A percentile compares a stretch with the other conserved stretches of the same genome.
These are phyloP conservation scores for Menidia menidia DNA, from an alignment of 2,797 vertebrate species.

Conservation along the genomic window DNA sequence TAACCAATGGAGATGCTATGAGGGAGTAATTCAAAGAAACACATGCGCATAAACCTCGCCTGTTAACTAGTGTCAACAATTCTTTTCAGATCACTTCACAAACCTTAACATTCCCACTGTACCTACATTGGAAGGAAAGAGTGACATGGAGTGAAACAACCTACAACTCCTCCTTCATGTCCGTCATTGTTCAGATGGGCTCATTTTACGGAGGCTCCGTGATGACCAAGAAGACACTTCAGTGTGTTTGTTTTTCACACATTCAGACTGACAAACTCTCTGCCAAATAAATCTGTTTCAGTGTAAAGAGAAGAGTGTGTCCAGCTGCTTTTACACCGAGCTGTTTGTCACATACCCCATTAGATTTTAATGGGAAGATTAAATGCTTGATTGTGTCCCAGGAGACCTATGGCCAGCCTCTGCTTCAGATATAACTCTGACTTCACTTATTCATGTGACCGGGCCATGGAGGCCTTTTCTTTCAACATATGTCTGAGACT, in stretches of 20 bases:
- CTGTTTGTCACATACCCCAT: conserved; percentile 26
- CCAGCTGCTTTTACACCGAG: conserved; percentile 21
- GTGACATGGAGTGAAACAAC: conserved; percentile 29
- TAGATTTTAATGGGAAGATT: not conserved
- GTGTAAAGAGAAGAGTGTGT: conserved; percentile 26
- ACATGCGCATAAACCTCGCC: too few species aligned
- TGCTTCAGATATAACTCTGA: not conserved
- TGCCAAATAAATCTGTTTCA: conserved; percentile 38
- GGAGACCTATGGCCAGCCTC: not conserved
- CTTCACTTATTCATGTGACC: not conserved
- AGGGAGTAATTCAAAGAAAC: too few species aligned
- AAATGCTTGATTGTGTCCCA: not conserved
- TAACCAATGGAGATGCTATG: too few species aligned
- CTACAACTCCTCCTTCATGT: not conserved
- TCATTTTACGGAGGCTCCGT: not conserved
- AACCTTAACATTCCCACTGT: conserved; percentile 66
- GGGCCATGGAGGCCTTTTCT: too few species aligned
- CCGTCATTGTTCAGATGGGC: not conserved
- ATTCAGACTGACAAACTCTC: not conserved
- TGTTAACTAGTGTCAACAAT: not conserved
- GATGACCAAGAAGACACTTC: not conserved
- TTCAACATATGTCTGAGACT: too few species aligned
- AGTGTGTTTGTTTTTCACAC: not conserved
- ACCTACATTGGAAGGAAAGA: conserved; percentile 51
- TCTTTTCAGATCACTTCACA: conserved; percentile 81